Conservation (phyloP, 2,888 invertebrate species). For the Papilio demoleus region DNA sequence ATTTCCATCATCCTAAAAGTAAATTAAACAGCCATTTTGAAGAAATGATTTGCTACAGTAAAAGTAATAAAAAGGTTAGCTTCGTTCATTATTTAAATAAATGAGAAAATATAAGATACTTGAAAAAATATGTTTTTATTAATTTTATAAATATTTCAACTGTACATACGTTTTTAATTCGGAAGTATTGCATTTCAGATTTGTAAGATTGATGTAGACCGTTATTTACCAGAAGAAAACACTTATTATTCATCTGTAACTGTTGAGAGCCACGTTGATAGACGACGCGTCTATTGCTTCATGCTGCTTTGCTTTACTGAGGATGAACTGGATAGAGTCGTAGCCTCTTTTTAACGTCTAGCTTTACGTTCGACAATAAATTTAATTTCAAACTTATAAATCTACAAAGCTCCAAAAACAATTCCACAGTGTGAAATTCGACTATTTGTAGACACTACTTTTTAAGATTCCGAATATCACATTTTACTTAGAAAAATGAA, state of each 20-base stretch:
- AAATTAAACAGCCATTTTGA: conserved; percentile 72
- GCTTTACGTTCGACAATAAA: no score
- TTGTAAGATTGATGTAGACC: conserved; percentile 63
- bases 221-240: conserved; percentile 69
- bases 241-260: conserved; percentile 58
- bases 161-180: background rate
- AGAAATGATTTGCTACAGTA: conserved; percentile 66
- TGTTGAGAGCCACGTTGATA: conserved; percentile 61
- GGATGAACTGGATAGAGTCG: conserved; percentile 72
- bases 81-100: background rate
- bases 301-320: conserved; percentile 75
- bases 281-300: conserved; percentile 70
- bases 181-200: conserved; percentile 51
- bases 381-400: no score
- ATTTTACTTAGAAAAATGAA: no score
- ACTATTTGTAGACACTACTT: no score
- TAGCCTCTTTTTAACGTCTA: conserved; percentile 61
- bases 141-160: background rate
- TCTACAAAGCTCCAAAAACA: no score
- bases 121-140: background rate
- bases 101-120: background rate
- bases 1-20: conserved; percentile 66
- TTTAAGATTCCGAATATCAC: background rate
- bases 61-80: conserved; percentile 63
- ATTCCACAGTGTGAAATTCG: no score